phyloP scores from a whole-genome alignment of 2,888 invertebrate species.

The Vanessa cardui region DNA sequence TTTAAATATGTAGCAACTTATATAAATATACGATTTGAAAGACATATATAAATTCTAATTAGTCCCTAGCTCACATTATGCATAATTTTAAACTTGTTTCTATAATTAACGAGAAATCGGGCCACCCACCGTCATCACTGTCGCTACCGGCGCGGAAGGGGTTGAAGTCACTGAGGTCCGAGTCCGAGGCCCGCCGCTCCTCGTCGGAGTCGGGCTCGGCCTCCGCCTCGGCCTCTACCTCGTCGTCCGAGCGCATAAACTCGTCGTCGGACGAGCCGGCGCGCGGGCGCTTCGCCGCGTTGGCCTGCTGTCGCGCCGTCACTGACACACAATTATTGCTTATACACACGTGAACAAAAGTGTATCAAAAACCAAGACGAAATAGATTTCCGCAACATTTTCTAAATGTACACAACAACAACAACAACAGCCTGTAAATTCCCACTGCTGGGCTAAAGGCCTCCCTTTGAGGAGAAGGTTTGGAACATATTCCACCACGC shows the following conservation, averaged over 20 bases:
- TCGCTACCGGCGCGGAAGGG: constrained; percentile 92
- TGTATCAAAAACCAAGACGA: too few species aligned
- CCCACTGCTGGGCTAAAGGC: too few species aligned
- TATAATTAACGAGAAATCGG: too few species aligned
- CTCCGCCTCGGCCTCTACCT: constrained; percentile 75
- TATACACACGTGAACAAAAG: neutral
- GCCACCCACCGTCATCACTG: constrained; percentile 87
- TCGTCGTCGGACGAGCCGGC: constrained; percentile 86
- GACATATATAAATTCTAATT: too few species aligned
- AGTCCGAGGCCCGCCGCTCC: constrained; percentile 58
- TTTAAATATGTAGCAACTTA: neutral
- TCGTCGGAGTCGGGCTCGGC: constrained; percentile 57
- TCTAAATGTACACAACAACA: too few species aligned
- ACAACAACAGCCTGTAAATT: too few species aligned
- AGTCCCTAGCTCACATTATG: too few species aligned
- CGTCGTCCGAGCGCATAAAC: constrained; percentile 85
- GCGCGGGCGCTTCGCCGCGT: constrained; percentile 76
- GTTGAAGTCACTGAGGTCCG: constrained; percentile 90
- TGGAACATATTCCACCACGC: too few species aligned
- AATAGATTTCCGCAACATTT: too few species aligned
- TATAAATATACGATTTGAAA: too few species aligned
- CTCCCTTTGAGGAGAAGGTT: too few species aligned
- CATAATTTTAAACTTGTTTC: too few species aligned
- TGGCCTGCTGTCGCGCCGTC: constrained; percentile 69
- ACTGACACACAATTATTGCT: constrained; percentile 50